Percentiles rank a stretch among this genome's conserved stretches.
Evolutionary conservation across 2,797 vertebrate species (phyloP).

Genomic region (Poeciliopsis gracilis): DNA sequence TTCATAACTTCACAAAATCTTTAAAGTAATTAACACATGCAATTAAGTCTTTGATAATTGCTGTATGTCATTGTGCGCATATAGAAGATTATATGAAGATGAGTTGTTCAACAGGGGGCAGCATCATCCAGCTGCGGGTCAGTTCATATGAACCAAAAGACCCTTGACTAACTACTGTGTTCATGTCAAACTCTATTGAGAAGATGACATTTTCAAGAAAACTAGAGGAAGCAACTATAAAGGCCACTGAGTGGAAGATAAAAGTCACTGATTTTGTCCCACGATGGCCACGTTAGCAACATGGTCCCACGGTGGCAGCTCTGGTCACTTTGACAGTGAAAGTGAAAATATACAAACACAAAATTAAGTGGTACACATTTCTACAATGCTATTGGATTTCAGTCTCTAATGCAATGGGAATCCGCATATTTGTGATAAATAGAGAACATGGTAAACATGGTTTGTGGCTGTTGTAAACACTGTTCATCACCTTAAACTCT

Average conservation of each 20-base stretch:
- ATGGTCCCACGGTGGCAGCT: neutral
- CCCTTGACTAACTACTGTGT: conserved; percentile 10
- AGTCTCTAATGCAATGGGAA: neutral
- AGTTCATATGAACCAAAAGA: conserved; percentile 33
- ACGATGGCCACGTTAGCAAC: conserved; percentile 47
- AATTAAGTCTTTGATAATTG: neutral
- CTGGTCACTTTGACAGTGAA: neutral
- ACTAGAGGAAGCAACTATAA: conserved; percentile 35
- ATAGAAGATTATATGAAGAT: neutral
- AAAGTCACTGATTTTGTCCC: conserved; percentile 57
- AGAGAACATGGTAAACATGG: neutral
- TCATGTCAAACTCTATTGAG: conserved; percentile 1
- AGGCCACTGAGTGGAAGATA: conserved; percentile 59
- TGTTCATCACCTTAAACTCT: neutral
- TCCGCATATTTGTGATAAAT: neutral
- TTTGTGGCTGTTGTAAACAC: neutral
- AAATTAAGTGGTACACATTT: neutral
- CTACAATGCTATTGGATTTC: neutral
- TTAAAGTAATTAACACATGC: neutral
- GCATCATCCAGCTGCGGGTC: conserved; percentile 68
- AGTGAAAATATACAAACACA: neutral
- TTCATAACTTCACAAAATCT: neutral
- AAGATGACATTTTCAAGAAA: conserved; percentile 45
- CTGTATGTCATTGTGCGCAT: neutral
- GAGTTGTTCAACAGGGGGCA: conserved; percentile 77